Percentiles rank a stretch among this genome's conserved stretches.
Evolutionary conservation across 2,797 vertebrate species (phyloP).

Genomic region (Sylvilagus floridanus): DNA sequence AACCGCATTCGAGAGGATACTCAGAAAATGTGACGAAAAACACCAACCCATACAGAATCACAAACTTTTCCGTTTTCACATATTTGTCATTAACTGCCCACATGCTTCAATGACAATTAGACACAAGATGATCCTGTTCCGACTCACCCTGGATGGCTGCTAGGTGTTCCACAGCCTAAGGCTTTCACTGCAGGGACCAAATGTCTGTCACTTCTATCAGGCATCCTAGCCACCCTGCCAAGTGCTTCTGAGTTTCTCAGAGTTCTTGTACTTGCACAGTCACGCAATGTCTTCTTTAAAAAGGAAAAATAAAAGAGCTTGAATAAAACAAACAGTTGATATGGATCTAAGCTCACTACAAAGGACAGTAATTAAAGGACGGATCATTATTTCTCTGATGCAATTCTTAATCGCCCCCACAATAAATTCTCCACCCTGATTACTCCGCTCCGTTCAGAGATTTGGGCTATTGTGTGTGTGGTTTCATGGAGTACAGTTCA

Average conservation of each 20-base stretch:
- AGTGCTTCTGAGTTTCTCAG: slow-evolving; percentile 67
- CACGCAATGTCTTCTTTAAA: slow-evolving; percentile 75
- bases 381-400: slow-evolving; percentile 81
- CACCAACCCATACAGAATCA: neutral
- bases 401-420: slow-evolving; percentile 82
- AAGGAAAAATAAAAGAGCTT: slow-evolving; percentile 68
- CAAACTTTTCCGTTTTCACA: slow-evolving; percentile 1
- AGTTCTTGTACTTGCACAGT: slow-evolving; percentile 73
- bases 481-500: slow-evolving; percentile 53
- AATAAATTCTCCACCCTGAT: slow-evolving; percentile 77
- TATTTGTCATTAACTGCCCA: neutral
- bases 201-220: slow-evolving; percentile 52
- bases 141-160: neutral
- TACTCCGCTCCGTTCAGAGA: slow-evolving; percentile 75
- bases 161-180: neutral
- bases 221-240: slow-evolving; percentile 71
- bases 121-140: neutral
- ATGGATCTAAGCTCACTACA: slow-evolving; percentile 82
- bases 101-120: neutral
- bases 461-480: slow-evolving; percentile 73
- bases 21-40: slow-evolving; percentile 29
- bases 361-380: slow-evolving; percentile 83
- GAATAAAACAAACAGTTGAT: slow-evolving; percentile 83
- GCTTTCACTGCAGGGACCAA: slow-evolving; percentile 41
- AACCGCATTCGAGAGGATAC: neutral